Conservation (phyloP, 2,888 invertebrate genomes). For the Meliscaeva auricollis region DNA sequence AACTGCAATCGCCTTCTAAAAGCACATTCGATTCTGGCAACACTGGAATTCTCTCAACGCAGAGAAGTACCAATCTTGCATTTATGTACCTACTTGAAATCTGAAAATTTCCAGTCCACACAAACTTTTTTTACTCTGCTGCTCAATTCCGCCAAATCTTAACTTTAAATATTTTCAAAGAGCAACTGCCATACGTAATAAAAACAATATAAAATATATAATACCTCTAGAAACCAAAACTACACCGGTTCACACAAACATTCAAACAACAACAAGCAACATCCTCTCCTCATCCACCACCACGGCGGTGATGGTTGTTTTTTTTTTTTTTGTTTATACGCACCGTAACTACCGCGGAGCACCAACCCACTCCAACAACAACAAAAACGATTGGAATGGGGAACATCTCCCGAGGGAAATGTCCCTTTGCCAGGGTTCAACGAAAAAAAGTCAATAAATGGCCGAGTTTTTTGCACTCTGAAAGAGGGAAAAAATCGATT, state of each 20-base stretch:
- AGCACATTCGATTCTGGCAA: background rate
- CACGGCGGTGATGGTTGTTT: background rate
- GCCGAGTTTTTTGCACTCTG: conserved; percentile 78
- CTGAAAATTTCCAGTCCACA: too few species aligned
- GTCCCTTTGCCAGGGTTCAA: conserved; percentile 62
- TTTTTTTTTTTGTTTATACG: too few species aligned
- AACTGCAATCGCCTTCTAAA: too few species aligned
- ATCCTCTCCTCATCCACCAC: background rate
- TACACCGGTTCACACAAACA: conserved; percentile 28
- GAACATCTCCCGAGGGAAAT: conserved; percentile 58
- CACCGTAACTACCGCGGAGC: background rate
- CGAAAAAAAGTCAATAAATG: conserved; percentile 76
- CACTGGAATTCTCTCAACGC: background rate
- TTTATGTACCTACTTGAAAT: background rate
- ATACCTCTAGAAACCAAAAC: conserved; percentile 29
- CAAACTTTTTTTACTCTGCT: background rate
- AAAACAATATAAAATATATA: background rate
- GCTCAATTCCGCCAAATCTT: background rate
- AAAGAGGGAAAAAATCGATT: conserved; percentile 69
- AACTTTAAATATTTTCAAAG: conserved; percentile 4
- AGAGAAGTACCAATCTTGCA: conserved; percentile 3
- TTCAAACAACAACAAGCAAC: conserved; percentile 10
- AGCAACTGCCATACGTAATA: conserved; percentile 18
- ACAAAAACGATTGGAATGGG: background rate
- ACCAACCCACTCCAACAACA: background rate